Base-by-base conservation (phyloP, 64 coral and sea anemone genomes). In the Porites australiensis region DNA sequence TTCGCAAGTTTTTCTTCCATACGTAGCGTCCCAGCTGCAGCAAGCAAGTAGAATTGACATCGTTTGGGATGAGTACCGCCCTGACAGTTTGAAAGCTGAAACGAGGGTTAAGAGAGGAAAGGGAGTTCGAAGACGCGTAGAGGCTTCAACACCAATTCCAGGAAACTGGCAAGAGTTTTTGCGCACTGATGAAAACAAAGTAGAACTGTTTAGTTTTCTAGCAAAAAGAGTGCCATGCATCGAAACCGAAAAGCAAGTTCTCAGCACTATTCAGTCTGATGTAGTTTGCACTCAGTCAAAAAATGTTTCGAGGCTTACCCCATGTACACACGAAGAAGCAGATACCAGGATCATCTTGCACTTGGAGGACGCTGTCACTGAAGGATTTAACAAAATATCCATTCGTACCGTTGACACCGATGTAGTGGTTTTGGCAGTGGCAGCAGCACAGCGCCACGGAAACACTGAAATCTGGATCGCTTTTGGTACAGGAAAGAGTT, bases 131-230 rank as follows among this genome's bases (percentile, higher is more conserved):
- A 89, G 62, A 70, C 64, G 79, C 53, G 86, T 82, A 21, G 43
- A 86, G 18, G 13, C 80, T 70, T 72, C 73, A 22, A 93, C 18
- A 74, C 19, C 58, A 75, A 71, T 93, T 72, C 87, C 91, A 67
- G 57, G 91, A 86, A 93, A 96, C 59, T 96, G 91, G 91, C 89
- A 88, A 68, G 58, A 65, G 21, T 93, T 96, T n/a, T 79, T 65
- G 47, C 77, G 53, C 19, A 85, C 79, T 70, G 75, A 87, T 69
- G 90, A 77, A 27, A 96, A 95, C 51, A 95, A 96, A 58, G 64
- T 58, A 37, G 84, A 96, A 68, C 77, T 96, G 10, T 96, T 92
- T 49, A 43, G 21, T 59, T 89, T 92, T 55, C 79, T 96, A 37
- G 86, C 83, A 52, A 68, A 44, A 47, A 74, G 7, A 37, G 69